Conservation (phyloP, 2,888 invertebrate species). For the Cephus rjabovi region DNA sequence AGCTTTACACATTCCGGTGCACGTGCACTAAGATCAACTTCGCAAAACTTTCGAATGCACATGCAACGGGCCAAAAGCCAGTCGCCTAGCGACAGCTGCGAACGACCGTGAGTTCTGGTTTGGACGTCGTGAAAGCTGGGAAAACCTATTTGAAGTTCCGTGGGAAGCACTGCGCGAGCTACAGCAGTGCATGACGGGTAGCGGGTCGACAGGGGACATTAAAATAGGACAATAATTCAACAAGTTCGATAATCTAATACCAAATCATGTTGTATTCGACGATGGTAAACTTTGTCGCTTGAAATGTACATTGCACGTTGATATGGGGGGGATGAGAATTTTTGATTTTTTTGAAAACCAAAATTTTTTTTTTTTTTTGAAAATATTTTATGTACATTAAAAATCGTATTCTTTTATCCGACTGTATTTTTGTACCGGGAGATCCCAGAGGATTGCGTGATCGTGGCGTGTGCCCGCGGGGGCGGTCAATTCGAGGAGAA, state of each 20-base stretch:
- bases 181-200: not conserved
- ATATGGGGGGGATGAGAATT: not conserved
- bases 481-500: constrained; percentile 41
- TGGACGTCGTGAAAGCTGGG: not conserved
- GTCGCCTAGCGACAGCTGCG: constrained; percentile 1
- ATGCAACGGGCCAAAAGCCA: not conserved
- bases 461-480: constrained; percentile 63
- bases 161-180: not conserved
- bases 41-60: not conserved
- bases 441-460: constrained; percentile 51
- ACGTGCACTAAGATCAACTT: not conserved
- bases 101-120: not conserved
- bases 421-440: not conserved
- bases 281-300: not conserved
- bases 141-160: not conserved
- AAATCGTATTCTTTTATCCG: not conserved
- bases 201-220: not conserved
- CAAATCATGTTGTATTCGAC: not conserved
- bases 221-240: not conserved
- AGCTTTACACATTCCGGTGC: not conserved
- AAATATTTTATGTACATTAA: too few species aligned
- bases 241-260: not conserved
- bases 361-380: not conserved
- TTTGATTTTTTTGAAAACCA: not conserved
- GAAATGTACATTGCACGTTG: not conserved